phyloP scores from a whole-genome alignment of 2,888 invertebrate genomes.

The Nyleta sp. region DNA sequence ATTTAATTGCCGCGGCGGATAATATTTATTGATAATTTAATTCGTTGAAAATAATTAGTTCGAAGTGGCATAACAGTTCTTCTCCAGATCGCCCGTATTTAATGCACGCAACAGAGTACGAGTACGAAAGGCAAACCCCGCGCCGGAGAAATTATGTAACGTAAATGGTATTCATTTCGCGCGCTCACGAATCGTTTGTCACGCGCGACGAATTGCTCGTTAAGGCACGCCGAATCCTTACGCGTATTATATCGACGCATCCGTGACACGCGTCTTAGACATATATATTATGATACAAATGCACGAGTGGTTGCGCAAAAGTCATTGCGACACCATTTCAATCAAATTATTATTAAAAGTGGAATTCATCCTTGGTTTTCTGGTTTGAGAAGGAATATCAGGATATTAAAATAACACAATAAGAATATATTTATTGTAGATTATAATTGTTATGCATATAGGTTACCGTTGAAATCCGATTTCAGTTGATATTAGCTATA shows the following conservation, averaged over 20 bases:
- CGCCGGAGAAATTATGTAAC: constrained; percentile 49
- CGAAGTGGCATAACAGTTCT: constrained; percentile 47
- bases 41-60: constrained; percentile 38
- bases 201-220: constrained; percentile 57
- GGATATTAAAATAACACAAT: too few species aligned
- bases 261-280: constrained; percentile 32
- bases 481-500: too few species aligned
- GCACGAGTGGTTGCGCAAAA: constrained; percentile 10
- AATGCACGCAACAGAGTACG: constrained; percentile 34
- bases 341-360: too few species aligned
- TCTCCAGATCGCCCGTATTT: constrained; percentile 17
- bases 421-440: too few species aligned
- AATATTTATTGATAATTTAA: too few species aligned
- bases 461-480: too few species aligned
- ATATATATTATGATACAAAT: constrained; percentile 22
- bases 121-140: constrained; percentile 7
- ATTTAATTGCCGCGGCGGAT: too few species aligned
- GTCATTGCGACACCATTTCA: constrained; percentile 1
- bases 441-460: too few species aligned
- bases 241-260: constrained; percentile 36
- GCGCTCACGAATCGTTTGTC: constrained; percentile 58
- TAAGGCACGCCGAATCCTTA: constrained; percentile 33
- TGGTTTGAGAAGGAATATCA: too few species aligned
- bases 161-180: constrained; percentile 56
- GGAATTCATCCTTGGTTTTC: too few species aligned